Evolutionary conservation across 2,797 vertebrate genomes (phyloP), one percentile per base, ranked within the genome.

Genomic region (Pangasius krempfi): DNA sequence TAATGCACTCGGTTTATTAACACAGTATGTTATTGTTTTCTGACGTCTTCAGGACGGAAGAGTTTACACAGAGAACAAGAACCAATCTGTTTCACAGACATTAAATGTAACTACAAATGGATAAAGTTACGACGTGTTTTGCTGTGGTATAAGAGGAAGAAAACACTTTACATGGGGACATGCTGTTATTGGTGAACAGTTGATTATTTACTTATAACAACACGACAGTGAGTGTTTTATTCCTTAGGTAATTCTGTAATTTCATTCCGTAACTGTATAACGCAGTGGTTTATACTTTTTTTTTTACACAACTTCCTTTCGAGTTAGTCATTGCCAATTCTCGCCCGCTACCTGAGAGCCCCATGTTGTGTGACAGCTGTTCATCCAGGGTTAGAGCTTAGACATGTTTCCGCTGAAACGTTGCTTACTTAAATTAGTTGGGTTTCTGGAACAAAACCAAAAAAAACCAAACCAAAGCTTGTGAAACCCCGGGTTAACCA

Each of bases 401-500:
- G 79, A 81, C 10, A 25, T 3, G 33, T 44, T 83, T 64, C 22
- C 37, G 3, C 80, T 62, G 80, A 62, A 62, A 37, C 14, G 1
- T 1, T 56, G 50, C 30, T 40, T 40, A 25, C 2, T 25, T 58
- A 62, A 44, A 82, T 44, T 6, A 25, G 16, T 22, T 33, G 30
- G 30, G 30, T 58, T 81, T 82, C 37, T 82, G 58, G 20, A 62
- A 82, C 25, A 6, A 60, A 82, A 62, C 80, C 80, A 44, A n/a
- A 62, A 60, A 33, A 83, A 64, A 10, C 56, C 56, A 40, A 44
- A 83, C 58, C 40, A n/a, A 62, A 47, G 58, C 80, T 64, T 83
- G 80, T 47, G 58, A 83, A 83, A 82, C 80, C 37, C 30, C 37
- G 22, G 56, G n/a, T 83, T 64, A n/a, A 83, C 80, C 80, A 82